phyloP scores from a whole-genome alignment of 2,113 vertebrate genomes.

The Vulpes vulpes region DNA sequence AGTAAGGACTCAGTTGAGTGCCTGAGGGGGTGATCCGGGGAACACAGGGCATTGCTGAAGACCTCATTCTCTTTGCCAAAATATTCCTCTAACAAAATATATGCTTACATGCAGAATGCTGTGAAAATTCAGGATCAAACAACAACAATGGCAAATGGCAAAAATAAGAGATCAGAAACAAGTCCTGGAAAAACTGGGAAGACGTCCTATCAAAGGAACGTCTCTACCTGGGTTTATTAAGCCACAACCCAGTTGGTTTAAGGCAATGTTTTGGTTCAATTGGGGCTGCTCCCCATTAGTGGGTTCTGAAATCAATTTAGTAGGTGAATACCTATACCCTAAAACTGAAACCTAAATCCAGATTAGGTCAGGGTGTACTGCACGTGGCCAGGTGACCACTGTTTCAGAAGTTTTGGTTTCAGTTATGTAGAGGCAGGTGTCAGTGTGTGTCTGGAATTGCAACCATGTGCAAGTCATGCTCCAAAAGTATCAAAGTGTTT shows the following conservation, averaged over 20 bases:
- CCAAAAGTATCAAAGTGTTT: neutral
- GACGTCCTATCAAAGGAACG: neutral
- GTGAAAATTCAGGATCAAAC: neutral
- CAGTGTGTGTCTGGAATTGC: neutral
- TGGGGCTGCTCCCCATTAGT: neutral
- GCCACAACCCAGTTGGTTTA: neutral
- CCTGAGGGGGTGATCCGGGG: neutral
- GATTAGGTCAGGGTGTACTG: neutral
- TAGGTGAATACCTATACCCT: neutral
- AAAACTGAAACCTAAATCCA: neutral
- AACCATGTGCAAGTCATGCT: neutral
- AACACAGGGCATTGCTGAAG: neutral
- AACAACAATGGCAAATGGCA: neutral
- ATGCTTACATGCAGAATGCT: neutral
- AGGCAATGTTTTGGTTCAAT: neutral
- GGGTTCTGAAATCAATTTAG: slow-evolving; percentile 49
- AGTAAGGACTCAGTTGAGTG: neutral
- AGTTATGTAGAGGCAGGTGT: neutral
- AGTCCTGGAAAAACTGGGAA: neutral
- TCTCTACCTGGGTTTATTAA: neutral
- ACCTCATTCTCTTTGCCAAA: neutral
- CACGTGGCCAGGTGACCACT: neutral
- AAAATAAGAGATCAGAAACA: neutral
- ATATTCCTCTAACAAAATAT: neutral
- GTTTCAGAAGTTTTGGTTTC: neutral